These are phyloP conservation scores for Drosophila parthenogenetica DNA, from an alignment of 2,888 invertebrate genomes.

Conservation along the genomic window DNA sequence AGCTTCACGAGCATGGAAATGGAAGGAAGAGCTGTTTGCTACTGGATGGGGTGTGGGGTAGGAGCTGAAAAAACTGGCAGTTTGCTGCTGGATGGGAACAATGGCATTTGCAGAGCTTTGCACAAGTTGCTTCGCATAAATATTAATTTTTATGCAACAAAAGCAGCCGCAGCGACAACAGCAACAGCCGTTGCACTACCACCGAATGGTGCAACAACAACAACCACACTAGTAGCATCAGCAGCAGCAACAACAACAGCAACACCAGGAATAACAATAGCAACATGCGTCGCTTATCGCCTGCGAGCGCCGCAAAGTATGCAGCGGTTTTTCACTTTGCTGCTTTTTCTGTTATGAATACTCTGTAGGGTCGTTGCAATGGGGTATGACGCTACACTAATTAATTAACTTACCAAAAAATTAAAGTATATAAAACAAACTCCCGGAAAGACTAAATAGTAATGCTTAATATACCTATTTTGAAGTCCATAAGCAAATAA, in stretches of 20 bases:
- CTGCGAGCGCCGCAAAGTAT: slow-evolving; percentile 72
- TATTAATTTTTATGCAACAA: slow-evolving; percentile 81
- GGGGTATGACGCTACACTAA: not conserved
- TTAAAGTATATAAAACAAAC: too few species aligned
- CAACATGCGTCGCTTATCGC: slow-evolving; percentile 74
- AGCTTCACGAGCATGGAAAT: not conserved
- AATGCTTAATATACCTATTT: too few species aligned
- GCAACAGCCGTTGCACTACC: slow-evolving; percentile 41
- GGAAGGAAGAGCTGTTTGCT: not conserved
- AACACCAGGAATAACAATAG: slow-evolving; percentile 54
- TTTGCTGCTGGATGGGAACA: slow-evolving; percentile 50
- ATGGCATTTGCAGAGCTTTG: slow-evolving; percentile 77
- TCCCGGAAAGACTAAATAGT: too few species aligned
- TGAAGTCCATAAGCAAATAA: too few species aligned
- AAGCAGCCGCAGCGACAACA: slow-evolving; percentile 47
- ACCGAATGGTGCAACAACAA: slow-evolving; percentile 47
- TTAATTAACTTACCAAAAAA: not conserved
- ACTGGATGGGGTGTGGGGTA: not conserved
- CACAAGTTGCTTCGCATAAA: slow-evolving; percentile 79
- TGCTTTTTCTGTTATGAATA: slow-evolving; percentile 44
- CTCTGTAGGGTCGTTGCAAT: slow-evolving; percentile 10
- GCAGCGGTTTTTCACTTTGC: slow-evolving; percentile 75
- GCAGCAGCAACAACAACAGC: slow-evolving; percentile 28
- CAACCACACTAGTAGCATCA: slow-evolving; percentile 30
- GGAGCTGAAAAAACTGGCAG: not conserved